Evolutionary conservation across 2,888 invertebrate species (phyloP), one percentile per base, ranked within the genome.

Genomic region (Drosophila longiperda): DNA sequence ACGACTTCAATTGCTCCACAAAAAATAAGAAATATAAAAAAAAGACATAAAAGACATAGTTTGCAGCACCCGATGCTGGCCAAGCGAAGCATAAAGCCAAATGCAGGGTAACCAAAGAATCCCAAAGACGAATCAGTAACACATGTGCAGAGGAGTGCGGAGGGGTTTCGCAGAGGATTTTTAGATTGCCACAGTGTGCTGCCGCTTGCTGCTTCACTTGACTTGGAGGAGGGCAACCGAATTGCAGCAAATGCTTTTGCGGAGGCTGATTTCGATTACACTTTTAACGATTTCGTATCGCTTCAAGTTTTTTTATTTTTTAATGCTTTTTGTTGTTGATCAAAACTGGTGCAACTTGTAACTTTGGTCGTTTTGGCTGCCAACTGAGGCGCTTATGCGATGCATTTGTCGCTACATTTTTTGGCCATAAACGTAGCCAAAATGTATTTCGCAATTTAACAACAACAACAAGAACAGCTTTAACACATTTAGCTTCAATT

Each of bases 281-380:
- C 45, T 78, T 60, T 66, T 78, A 80, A 36, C 54, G 66, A 68
- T 82, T 84, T 59, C 26, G 63, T 82, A 70, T 82, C 58, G 57
- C 60, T 63, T 82, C 63, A 45, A 65, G 63, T 66, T 81, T 23
- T 74, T 72, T 32, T 23, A 3, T 23, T 23, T 66, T 55, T 40
- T 45, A 48, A 38, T 54, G 17, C 11, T 42, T 53, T 50, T 49
- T 55, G 66, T 64, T 66, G 50, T 64, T 71, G 34, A 58, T 74
- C 26, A 64, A 88, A 84, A 84, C 83, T 84, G 86, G 83, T 84
- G 83, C 83, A 84, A 75, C 83, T 78, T 75, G 81, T 66, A 65
- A 64, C 66, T 81, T 57, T 70, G 73, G 67, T 72, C 45, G 49
- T 57, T 73, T 73, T 75, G 66, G 65, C 71, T 78, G 67, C 75